A percentile compares a stretch with the other conserved stretches of the same genome.
Evolutionary conservation across 2,113 vertebrate genomes (phyloP).

Genomic region (Gracilinanus agilis): DNA sequence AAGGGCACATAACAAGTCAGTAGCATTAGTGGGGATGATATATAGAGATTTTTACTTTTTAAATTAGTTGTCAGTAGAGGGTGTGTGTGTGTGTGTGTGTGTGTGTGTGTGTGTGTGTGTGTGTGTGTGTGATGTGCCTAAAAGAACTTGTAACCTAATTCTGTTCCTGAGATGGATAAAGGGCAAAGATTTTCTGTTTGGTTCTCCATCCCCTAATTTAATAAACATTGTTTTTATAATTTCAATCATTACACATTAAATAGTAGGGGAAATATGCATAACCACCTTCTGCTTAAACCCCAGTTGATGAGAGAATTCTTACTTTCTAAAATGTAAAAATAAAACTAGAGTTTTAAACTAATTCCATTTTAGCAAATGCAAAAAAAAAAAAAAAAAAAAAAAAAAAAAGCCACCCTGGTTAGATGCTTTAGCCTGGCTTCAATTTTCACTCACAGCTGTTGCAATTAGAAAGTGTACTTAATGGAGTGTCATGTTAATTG

Average conservation of each 20-base stretch:
- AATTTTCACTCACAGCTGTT: slow-evolving; percentile 87
- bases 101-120: background rate
- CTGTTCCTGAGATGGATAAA: slow-evolving; percentile 58
- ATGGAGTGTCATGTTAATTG: slow-evolving; percentile 93
- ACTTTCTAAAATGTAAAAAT: slow-evolving; percentile 72
- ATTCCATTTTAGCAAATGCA: slow-evolving; percentile 74
- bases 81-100: background rate
- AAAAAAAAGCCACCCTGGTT: slow-evolving; percentile 64
- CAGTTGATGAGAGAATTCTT: slow-evolving; percentile 61
- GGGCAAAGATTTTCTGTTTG: slow-evolving; percentile 55
- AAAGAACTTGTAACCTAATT: slow-evolving; percentile 63
- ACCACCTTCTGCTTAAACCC: slow-evolving; percentile 55
- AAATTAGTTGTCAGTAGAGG: slow-evolving; percentile 46
- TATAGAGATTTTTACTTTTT: slow-evolving; percentile 37
- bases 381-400: slow-evolving; percentile 50
- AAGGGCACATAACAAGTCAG: slow-evolving; percentile 13
- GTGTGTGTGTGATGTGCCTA: background rate
- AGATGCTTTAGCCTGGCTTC: slow-evolving; percentile 78
- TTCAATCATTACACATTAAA: slow-evolving; percentile 70
- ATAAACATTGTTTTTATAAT: slow-evolving; percentile 70
- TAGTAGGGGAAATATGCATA: slow-evolving; percentile 50
- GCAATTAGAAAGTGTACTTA: slow-evolving; percentile 92
- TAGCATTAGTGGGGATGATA: slow-evolving; percentile 32
- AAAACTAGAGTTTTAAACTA: slow-evolving; percentile 74
- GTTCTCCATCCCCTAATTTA: slow-evolving; percentile 65